Evolutionary conservation across 2,113 vertebrate species (phyloP).

Genomic region (Lophochroa leadbeateri): DNA sequence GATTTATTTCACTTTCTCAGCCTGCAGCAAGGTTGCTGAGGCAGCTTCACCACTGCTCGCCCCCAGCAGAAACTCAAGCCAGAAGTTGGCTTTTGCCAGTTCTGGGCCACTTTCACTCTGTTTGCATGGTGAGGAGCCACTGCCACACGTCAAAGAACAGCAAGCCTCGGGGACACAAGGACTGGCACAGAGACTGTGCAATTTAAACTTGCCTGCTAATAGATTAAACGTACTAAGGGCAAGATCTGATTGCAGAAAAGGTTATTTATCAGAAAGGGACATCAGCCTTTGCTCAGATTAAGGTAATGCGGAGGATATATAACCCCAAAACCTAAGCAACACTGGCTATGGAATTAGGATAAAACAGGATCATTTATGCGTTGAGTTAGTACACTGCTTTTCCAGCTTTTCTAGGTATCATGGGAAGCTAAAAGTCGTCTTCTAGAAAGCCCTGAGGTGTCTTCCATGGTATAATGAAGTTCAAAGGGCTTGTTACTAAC

Average conservation of each 20-base stretch:
- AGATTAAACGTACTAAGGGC: neutral
- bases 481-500: neutral
- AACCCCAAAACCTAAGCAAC: neutral
- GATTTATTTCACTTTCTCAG: neutral
- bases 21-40: neutral
- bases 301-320: neutral
- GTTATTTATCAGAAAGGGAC: neutral
- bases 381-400: neutral
- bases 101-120: neutral
- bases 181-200: rapidly evolving
- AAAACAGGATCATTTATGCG: neutral
- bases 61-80: neutral
- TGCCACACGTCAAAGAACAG: neutral
- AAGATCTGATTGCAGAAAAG: neutral
- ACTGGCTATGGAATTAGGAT: neutral
- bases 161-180: neutral
- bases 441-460: neutral
- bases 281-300: neutral
- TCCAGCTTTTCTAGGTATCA: neutral
- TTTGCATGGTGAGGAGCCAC: neutral
- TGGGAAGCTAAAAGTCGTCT: neutral
- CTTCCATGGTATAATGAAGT: neutral
- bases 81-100: neutral
- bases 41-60: neutral
- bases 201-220: neutral